Evolutionary conservation across 2,797 vertebrate species (phyloP).

Genomic region (Chelonia mydas): DNA sequence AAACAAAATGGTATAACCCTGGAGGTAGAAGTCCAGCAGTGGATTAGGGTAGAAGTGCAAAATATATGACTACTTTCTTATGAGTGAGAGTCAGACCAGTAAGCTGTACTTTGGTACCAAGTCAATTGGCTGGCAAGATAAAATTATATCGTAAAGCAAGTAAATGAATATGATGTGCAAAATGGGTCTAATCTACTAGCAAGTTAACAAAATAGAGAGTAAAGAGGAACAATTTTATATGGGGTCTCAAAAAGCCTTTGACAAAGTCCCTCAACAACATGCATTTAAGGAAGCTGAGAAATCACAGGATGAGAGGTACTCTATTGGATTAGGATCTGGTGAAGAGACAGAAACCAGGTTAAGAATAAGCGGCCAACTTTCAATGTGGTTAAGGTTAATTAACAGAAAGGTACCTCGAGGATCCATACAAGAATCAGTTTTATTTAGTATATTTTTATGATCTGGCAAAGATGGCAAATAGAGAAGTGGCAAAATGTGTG

Average conservation of each 20-base stretch:
- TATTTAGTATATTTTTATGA: conserved; percentile 15
- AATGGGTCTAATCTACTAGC: neutral
- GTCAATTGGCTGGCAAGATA: neutral
- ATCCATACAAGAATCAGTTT: neutral
- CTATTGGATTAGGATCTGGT: neutral
- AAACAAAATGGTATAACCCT: neutral
- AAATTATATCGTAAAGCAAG: neutral
- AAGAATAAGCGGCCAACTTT: neutral
- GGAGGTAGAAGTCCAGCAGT: neutral
- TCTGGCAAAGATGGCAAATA: conserved; percentile 18
- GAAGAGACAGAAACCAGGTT: neutral
- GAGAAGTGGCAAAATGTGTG: neutral
- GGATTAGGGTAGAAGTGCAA: neutral
- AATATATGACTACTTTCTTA: neutral
- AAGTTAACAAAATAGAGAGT: neutral
- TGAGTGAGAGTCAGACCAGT: neutral
- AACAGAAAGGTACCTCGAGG: neutral
- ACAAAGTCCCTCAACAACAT: neutral
- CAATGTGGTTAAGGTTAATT: neutral
- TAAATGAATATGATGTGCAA: neutral
- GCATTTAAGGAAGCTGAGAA: neutral
- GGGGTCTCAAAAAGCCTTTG: neutral
- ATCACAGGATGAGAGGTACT: neutral
- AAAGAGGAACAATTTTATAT: neutral
- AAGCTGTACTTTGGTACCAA: neutral